Evolutionary conservation across 2,888 invertebrate species (phyloP), one percentile per base, ranked within the genome.

Genomic region (Xanthia togata): DNA sequence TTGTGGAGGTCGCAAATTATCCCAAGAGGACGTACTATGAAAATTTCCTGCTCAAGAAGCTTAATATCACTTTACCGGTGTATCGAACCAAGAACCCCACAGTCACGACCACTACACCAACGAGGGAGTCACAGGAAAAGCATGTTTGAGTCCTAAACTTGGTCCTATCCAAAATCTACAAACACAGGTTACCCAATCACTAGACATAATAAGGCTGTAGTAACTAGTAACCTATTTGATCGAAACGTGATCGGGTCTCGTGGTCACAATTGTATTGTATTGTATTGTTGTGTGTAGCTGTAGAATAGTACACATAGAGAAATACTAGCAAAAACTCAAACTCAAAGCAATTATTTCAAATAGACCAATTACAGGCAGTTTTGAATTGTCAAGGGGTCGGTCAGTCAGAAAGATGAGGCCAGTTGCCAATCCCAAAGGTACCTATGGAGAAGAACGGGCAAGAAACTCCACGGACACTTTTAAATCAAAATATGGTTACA

Each of bases 181-280:
- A 55, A 47, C 31, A 78, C 23, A 60, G 5, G 35, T 80, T 80
- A 79, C 60, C 80, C 64, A 73, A 81, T 53, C 35, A 57, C 23
- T 41, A 55, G 38, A 57, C 41, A 59, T 47, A 80, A 64, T 38
- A 47, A 57, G 6, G 23, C n/a, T 31, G 4, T 57, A 67, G 44
- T 53, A 70, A 67, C 57, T 57, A 67, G 44, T 53, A 70, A 67
- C 57, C 69, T 59, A 70, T 70, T 44, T 71, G 35, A 70, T 73
- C 1, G 31, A 69, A 80, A 84, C 87, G 87, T 84, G 84, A 67
- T 26, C 12, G 11, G 6, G 57, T 83, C 77, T 83, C 86, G 76
- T 83, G 84, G 53, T 14, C 59, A 57, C 55, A 38, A 63, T 60
- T 72, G 26, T 73, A 38, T n/a, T n/a, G n/a, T n/a, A n/a, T n/a